Evolutionary conservation across 2,113 vertebrate genomes (phyloP), one percentile per base, ranked within the genome.

Genomic region (Protomyctophum bolini): DNA sequence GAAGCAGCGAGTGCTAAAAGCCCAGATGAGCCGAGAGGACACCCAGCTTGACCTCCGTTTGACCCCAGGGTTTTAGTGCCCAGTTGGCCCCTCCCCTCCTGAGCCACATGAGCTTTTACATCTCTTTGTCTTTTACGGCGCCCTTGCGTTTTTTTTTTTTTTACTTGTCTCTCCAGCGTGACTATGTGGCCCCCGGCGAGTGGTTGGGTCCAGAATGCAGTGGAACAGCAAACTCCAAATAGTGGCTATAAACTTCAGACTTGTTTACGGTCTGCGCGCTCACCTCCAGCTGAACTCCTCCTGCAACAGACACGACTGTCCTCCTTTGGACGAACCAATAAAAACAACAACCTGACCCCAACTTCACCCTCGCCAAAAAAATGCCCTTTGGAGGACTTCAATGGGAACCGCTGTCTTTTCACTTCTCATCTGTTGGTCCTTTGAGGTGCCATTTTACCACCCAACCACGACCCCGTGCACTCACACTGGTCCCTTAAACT

Each of bases 221-320:
- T 28, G 33, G 84, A 86, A 86, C 84, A 89, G 84, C 83, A 88
- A 86, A 85, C 80, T n/a, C 87, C 79, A 86, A 91, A 92, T 86
- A 86, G 89, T 88, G 86, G 91, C 90, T 91, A 88, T 47, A 89
- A 87, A 88, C 93, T 90, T 89, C 28, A 93, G 94, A 94, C 93
- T 81, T 83, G 80, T 94, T 92, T 94, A 94, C 90, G 89, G 90
- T 92, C 93, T 93, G 76, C 88, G 87, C 84, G 74, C 87, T 95
- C 93, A 94, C 94, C 93, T 94, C 91, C 66, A 1, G 8, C 72
- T 95, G 94, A 95, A 94, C n/a, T n/a, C n/a, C 94, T 92, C 90
- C 86, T 60, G 76, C 58, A 83, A 81, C 87, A 92, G 87, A 91
- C 86, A 88, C 81, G 67, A 60, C 70, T 74, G 56, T 86, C 72